These are phyloP conservation scores for Troides oblongomaculatus DNA, from an alignment of 2,888 invertebrate genomes.

Conservation along the genomic window DNA sequence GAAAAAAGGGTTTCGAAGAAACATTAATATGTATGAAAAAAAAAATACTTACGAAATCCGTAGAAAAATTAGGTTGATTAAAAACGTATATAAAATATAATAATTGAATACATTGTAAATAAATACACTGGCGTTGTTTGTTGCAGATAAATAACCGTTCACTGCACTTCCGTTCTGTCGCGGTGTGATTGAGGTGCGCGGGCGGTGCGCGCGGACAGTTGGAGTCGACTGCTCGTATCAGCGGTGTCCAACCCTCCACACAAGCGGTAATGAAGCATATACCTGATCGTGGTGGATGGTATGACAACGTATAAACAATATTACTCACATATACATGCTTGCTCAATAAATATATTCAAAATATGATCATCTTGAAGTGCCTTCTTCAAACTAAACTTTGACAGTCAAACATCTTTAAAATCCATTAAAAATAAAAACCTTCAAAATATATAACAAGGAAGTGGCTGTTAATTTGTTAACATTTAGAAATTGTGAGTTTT, in stretches of 20 bases:
- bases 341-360: no score
- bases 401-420: no score
- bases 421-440: no score
- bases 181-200: slow-evolving; percentile 36
- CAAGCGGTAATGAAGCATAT: neutral
- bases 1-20: no score
- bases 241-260: slow-evolving; percentile 17
- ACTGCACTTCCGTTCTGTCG: slow-evolving; percentile 29
- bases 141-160: slow-evolving; percentile 12
- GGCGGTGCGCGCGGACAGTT: slow-evolving; percentile 40
- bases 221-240: slow-evolving; percentile 43
- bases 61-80: neutral
- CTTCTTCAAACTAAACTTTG: no score
- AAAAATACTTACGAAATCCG: neutral
- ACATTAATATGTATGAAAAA: no score
- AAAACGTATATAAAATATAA: neutral
- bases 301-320: slow-evolving; percentile 6
- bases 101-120: slow-evolving; percentile 7
- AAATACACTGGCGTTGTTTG: neutral
- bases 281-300: slow-evolving; percentile 12
- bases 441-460: no score
- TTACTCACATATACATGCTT: slow-evolving; percentile 6
- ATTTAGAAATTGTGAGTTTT: no score
- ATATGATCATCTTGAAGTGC: no score
- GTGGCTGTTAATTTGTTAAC: no score